Evolutionary conservation across 2,113 vertebrate species (phyloP).

Genomic region (Rhinoderma darwinii): DNA sequence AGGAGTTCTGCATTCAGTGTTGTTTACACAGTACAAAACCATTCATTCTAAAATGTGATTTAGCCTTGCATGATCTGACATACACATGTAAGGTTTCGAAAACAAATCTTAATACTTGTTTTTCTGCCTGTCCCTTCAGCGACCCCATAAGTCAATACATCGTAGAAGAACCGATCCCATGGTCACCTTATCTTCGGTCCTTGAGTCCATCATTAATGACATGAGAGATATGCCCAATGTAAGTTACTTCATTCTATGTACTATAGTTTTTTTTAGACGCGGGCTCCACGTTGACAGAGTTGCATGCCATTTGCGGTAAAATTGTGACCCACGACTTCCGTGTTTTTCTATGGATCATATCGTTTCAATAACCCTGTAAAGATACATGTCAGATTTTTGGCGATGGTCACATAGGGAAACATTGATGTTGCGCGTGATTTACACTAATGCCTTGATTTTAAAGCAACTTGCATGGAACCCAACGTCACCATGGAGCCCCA

Average conservation of each 20-base stretch:
- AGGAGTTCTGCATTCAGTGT: not conserved
- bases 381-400: not conserved
- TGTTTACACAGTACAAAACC: not conserved
- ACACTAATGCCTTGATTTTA: no score
- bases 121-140: conserved; percentile 71
- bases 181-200: conserved; percentile 93
- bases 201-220: conserved; percentile 96
- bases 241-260: conserved; percentile 62
- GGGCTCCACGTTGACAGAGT: no score
- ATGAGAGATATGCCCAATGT: conserved; percentile 96
- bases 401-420: not conserved
- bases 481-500: not conserved
- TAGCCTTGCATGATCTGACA: no score
- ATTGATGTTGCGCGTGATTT: no score
- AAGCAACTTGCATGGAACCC: no score
- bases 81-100: not conserved
- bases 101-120: not conserved
- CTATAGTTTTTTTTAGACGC: not conserved
- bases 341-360: not conserved
- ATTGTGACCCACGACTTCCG: no score
- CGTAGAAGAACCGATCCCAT: conserved; percentile 95
- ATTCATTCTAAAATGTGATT: not conserved
- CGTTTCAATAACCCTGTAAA: not conserved
- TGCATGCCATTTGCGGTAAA: no score
- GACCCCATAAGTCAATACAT: conserved; percentile 97